Conservation (phyloP, 30 jellyfish, hydroid and myxozoan genomes). For the Haliclystus octoradiatus region DNA sequence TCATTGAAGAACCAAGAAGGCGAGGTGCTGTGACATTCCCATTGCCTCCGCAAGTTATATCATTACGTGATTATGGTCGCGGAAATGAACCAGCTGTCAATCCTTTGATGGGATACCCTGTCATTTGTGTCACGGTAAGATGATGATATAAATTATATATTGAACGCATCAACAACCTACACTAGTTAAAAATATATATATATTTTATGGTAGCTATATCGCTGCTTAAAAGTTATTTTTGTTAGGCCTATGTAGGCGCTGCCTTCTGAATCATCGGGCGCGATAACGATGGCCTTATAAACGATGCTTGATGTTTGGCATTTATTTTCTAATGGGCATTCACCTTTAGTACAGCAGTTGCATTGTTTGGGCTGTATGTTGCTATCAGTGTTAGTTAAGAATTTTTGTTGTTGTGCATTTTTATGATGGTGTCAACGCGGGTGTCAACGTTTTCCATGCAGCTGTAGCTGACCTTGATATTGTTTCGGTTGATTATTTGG, state of each 20-base stretch:
- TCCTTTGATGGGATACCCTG: slow-evolving; percentile 90
- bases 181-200: neutral
- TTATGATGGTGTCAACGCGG: neutral
- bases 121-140: slow-evolving; percentile 94
- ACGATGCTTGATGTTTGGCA: no score
- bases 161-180: neutral
- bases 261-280: no score
- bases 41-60: slow-evolving; percentile 71
- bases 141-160: neutral
- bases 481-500: no score
- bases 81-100: slow-evolving; percentile 26
- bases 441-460: neutral
- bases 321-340: neutral
- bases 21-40: slow-evolving; percentile 92
- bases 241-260: no score
- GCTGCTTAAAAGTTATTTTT: no score
- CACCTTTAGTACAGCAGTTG: neutral
- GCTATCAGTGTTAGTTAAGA: neutral
- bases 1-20: slow-evolving; percentile 70
- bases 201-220: no score
- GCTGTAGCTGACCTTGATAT: no score
- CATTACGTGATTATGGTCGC: slow-evolving; percentile 72
- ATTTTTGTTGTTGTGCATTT: neutral
- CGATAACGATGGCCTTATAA: no score
- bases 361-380: no score